Evolutionary conservation across 2,113 vertebrate genomes (phyloP).

Genomic region (Chaenocephalus aceratus): DNA sequence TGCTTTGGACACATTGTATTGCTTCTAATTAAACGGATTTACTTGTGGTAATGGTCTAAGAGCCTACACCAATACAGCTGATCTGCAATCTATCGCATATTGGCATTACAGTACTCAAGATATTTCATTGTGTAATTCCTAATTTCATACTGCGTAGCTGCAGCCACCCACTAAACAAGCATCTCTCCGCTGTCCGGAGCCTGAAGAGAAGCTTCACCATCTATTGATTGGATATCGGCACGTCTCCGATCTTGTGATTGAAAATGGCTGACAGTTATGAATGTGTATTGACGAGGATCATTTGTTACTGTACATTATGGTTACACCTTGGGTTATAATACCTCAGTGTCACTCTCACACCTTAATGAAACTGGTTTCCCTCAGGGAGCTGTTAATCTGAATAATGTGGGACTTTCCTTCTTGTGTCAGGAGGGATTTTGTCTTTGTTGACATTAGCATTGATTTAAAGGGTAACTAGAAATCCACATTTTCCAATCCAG

Average conservation of each 20-base stretch:
- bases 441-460: neutral
- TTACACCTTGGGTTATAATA: neutral
- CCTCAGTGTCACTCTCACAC: slow-evolving; percentile 3
- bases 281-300: neutral
- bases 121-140: slow-evolving; percentile 40
- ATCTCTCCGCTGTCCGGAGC: slow-evolving; percentile 43
- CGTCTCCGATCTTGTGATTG: slow-evolving; percentile 1
- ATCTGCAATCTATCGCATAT: neutral
- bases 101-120: neutral
- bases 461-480: neutral
- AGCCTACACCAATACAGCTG: neutral
- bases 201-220: slow-evolving; percentile 2
- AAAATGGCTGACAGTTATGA: slow-evolving; percentile 6
- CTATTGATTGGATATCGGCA: slow-evolving; percentile 40
- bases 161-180: slow-evolving; percentile 60
- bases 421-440: neutral
- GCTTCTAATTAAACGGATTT: slow-evolving; percentile 11
- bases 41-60: neutral
- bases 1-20: slow-evolving; percentile 19
- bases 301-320: neutral
- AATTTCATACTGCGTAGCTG: slow-evolving; percentile 80
- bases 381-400: neutral
- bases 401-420: slow-evolving; percentile 16
- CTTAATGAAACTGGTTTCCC: slow-evolving; percentile 14
- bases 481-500: slow-evolving; percentile 8